Evolutionary conservation across 2,797 vertebrate species (phyloP).

Genomic region (Hippopotamyrus pictus): DNA sequence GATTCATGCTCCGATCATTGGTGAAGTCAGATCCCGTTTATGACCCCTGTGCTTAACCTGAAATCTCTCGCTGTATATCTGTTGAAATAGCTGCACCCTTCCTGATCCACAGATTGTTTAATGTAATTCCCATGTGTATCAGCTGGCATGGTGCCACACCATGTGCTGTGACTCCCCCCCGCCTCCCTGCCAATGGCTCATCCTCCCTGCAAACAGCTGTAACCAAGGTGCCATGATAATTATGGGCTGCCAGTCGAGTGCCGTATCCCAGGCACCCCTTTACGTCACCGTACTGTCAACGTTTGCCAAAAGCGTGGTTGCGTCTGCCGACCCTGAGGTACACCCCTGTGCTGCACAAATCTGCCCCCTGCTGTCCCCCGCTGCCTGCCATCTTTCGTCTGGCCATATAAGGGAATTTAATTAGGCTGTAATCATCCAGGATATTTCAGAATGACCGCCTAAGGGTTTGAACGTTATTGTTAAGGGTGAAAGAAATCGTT

Average conservation of each 20-base stretch:
- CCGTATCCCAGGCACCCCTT: not conserved
- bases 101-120: not conserved
- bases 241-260: not conserved
- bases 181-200: not conserved
- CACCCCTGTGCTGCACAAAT: not conserved
- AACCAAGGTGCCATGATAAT: not conserved
- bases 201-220: not conserved
- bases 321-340: not conserved
- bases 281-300: not conserved
- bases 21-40: not conserved
- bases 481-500: not conserved
- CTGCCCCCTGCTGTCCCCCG: not conserved
- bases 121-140: not conserved
- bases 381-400: not conserved
- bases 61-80: not conserved
- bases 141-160: not conserved
- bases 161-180: not conserved
- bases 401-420: not conserved
- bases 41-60: not conserved
- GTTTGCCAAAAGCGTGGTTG: not conserved
- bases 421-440: not conserved
- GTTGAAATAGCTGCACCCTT: not conserved
- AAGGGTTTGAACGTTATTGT: not conserved
- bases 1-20: not conserved
- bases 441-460: not conserved